Evolutionary conservation across 2,888 invertebrate genomes (phyloP), one percentile per base, ranked within the genome.

Genomic region (Herminia tarsipennalis): DNA sequence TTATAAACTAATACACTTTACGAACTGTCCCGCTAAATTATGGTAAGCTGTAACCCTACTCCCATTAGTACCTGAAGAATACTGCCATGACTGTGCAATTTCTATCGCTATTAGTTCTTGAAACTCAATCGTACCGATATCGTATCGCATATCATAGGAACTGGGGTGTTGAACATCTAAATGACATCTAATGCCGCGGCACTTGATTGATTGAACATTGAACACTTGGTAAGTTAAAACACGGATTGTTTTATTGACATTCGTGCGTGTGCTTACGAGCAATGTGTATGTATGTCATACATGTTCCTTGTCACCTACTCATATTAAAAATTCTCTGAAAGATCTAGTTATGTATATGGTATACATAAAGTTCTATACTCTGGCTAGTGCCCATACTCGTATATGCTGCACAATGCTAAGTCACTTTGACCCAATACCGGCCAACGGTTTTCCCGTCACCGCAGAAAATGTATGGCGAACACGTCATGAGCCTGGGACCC

Each of bases 41-140:
- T 37, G 48, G 51, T 37, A 44, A 33, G 32, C 36, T 2, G 64
- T 64, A 49, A 67, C 68, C 58, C 60, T 58, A 67, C 76, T 78
- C 66, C 68, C 60, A 65, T 75, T 71, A 71, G 53, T 65, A 62
- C 63, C 63, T 62, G 63, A 68, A 73, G 71, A 71, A 72, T 68
- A 71, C 45, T 57, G 55, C 37, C 24, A 41, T 41, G 37, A 50
- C 44, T 35, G 49, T 55, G 60, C 66, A 70, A 72, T 77, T 76
- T 66, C 70, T 59, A 56, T 58, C 46, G 56, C 60, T 73, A 72
- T 74, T 73, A 58, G 12, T 67, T 58, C 65, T 48, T 13, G 49
- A 62, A 59, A 56, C 41, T 47, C 43, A 63, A 64, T 45, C 46
- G 49, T 24, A 32, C 29, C 36, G 17, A 45, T 34, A 33, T 66